Percentiles rank a stretch among this genome's conserved stretches.
These are phyloP conservation scores for Chionodraco myersi DNA, from an alignment of 2,113 vertebrate species.

Conservation along the genomic window DNA sequence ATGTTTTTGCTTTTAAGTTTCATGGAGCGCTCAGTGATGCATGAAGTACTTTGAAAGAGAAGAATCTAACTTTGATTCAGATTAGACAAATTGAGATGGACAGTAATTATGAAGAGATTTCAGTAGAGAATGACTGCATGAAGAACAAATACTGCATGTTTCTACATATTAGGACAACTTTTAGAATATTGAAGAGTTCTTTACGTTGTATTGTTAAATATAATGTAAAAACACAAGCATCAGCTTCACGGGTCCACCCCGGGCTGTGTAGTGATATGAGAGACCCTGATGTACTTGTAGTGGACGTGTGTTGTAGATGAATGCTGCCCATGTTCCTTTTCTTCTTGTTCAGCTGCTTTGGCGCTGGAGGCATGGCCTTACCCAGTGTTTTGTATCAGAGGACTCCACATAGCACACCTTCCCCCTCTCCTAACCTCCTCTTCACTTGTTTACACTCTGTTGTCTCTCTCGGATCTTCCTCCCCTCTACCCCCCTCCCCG, in stretches of 20 bases:
- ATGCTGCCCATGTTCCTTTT: conserved; percentile 53
- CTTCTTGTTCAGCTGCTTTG: conserved; percentile 58
- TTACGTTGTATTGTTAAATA: conserved; percentile 2
- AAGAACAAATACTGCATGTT: conserved; percentile 64
- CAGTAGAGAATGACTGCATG: conserved; percentile 57
- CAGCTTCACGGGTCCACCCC: conserved; percentile 11
- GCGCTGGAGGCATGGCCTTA: conserved; percentile 58
- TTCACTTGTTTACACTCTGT: conserved; percentile 80
- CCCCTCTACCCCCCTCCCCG: conserved; percentile 51
- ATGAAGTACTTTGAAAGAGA: conserved; percentile 49
- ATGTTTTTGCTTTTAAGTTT: conserved; percentile 66
- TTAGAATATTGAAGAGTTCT: conserved; percentile 19
- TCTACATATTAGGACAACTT: conserved; percentile 13
- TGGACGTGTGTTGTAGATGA: conserved; percentile 46
- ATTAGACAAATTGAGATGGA: conserved; percentile 18
- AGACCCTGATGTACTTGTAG: not conserved
- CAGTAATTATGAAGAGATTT: conserved; percentile 10
- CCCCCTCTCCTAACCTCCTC: conserved; percentile 70
- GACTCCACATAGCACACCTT: conserved; percentile 46
- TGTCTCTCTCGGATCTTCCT: conserved; percentile 78
- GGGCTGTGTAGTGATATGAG: conserved; percentile 13
- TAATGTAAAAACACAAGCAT: not conserved
- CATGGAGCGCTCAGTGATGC: conserved; percentile 65
- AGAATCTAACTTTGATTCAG: conserved; percentile 17
- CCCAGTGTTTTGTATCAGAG: conserved; percentile 42